Conservation (phyloP, 37 sponge, comb jelly and placozoan species). For the Theonella swinhoei region DNA sequence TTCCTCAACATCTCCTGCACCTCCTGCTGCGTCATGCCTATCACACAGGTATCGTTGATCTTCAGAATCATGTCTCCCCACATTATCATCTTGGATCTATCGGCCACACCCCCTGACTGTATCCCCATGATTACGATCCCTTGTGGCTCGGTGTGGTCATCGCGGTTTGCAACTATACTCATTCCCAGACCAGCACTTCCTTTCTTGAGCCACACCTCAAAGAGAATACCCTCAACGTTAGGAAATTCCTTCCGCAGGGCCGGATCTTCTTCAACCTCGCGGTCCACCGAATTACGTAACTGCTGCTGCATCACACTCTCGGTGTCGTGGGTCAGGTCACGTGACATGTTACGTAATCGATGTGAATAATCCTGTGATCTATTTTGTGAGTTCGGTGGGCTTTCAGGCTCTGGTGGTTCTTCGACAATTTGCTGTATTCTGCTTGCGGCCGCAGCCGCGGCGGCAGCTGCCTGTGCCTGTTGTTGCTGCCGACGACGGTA, state of each 20-base stretch:
- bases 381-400: background rate
- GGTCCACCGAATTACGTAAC: background rate
- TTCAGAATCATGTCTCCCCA: slow-evolving; percentile 82
- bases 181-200: slow-evolving; percentile 62
- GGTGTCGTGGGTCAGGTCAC: background rate
- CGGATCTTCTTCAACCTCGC: slow-evolving; percentile 35
- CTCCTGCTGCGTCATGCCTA: slow-evolving; percentile 62
- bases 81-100: slow-evolving; percentile 48
- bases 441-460: background rate
- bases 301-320: background rate
- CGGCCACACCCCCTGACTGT: slow-evolving; percentile 78
- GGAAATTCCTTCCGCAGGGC: slow-evolving; percentile 57
- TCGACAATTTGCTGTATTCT: background rate
- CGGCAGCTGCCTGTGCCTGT: background rate
- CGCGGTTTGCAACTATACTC: slow-evolving; percentile 54
- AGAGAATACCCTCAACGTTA: slow-evolving; percentile 65
- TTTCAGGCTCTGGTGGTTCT: background rate
- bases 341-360: background rate
- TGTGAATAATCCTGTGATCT: background rate
- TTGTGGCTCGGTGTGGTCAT: slow-evolving; percentile 7
- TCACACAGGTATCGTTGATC: slow-evolving; percentile 66
- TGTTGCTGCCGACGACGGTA: background rate
- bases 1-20: slow-evolving; percentile 51
- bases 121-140: slow-evolving; percentile 77
- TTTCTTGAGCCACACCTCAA: slow-evolving; percentile 57